Conservation (phyloP, 2,113 vertebrate species). For the Triplophysa dalaica region DNA sequence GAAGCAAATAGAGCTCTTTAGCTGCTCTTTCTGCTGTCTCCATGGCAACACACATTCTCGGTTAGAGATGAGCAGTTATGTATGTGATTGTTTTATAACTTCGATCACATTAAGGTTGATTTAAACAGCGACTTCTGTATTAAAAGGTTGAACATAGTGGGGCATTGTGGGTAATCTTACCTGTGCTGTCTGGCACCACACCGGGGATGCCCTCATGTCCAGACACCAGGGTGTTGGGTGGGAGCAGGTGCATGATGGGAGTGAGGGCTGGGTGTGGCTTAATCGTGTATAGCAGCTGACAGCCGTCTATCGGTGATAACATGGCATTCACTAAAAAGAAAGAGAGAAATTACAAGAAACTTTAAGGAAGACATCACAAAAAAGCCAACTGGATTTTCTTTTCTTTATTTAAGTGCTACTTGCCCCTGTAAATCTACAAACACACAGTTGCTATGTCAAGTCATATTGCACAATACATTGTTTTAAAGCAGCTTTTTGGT, state of each 20-base stretch:
- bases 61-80: constrained; percentile 41
- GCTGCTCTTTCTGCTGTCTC: constrained; percentile 25
- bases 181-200: constrained; percentile 61
- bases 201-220: constrained; percentile 81
- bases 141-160: neutral
- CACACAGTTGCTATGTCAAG: too few relatives aligned
- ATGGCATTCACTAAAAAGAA: constrained; percentile 75
- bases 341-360: neutral
- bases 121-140: constrained; percentile 15
- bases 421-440: neutral
- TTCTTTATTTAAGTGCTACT: neutral
- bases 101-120: constrained; percentile 29
- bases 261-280: constrained; percentile 75
- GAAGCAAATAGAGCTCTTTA: constrained; percentile 1
- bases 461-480: too few relatives aligned
- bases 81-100: constrained; percentile 38
- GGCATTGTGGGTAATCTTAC: constrained; percentile 60
- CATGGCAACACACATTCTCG: constrained; percentile 45
- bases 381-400: neutral
- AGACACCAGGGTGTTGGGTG: constrained; percentile 84
- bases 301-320: constrained; percentile 76
- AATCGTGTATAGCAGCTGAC: constrained; percentile 76
- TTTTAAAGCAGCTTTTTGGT: too few relatives aligned
- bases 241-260: constrained; percentile 77
- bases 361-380: neutral